Evolutionary conservation across 2,797 vertebrate genomes (phyloP).

Genomic region (Knipowitschia caucasica): DNA sequence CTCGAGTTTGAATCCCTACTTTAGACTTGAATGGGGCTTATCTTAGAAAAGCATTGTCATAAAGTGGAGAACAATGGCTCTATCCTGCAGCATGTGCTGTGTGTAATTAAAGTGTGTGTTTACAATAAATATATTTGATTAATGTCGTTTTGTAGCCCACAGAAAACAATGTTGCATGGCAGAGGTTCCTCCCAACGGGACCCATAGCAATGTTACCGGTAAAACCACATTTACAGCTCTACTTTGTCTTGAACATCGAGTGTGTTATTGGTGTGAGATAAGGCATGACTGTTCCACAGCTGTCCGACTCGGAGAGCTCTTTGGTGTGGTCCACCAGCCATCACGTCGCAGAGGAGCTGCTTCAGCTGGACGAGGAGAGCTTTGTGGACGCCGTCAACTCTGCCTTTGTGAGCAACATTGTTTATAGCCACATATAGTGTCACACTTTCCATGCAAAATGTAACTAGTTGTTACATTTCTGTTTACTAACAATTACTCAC

Average conservation of each 20-base stretch:
- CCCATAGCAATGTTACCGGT: constrained; percentile 95
- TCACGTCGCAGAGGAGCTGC: constrained; percentile 84
- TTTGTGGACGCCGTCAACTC: constrained; percentile 96
- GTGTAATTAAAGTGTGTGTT: constrained; percentile 23
- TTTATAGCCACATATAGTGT: constrained; percentile 15
- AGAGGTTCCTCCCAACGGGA: constrained; percentile 94
- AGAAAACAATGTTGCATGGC: constrained; percentile 97
- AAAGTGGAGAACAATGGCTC: constrained; percentile 25
- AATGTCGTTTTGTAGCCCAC: constrained; percentile 80
- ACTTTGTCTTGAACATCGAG: constrained; percentile 9
- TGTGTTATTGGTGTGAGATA: constrained; percentile 4
- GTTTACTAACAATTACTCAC: constrained; percentile 9
- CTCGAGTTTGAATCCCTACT: constrained; percentile 1
- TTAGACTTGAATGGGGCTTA: constrained; percentile 18
- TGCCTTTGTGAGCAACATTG: constrained; percentile 87
- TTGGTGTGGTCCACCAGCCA: constrained; percentile 97
- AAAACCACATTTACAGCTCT: constrained; percentile 47
- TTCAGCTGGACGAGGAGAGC: constrained; percentile 88
- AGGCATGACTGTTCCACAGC: constrained; percentile 66
- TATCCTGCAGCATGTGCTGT: constrained; percentile 10
- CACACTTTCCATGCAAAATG: constrained; percentile 20
- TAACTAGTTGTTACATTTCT: constrained; percentile 18
- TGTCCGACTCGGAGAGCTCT: constrained; percentile 90
- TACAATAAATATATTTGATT: constrained; percentile 26
- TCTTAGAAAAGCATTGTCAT: constrained; percentile 25